A percentile compares a stretch with the other conserved stretches of the same genome.
Conservation (phyloP, 1,140 invertebrate species). For the Drosophila littoralis region DNA sequence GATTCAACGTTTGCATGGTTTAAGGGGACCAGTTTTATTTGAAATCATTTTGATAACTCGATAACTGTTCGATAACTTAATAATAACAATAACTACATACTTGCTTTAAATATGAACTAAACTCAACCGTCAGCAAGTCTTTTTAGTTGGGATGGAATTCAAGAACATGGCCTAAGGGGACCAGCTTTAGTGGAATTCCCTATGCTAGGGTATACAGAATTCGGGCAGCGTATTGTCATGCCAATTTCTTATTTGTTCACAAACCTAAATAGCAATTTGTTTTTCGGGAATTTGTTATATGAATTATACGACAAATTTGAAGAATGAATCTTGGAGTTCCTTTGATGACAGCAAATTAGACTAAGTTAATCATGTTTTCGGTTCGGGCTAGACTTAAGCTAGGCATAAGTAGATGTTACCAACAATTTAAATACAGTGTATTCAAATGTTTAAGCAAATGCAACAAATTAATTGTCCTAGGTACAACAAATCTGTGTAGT, state of each 20-base stretch:
- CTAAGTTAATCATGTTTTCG: constrained; percentile 31
- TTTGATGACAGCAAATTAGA: constrained; percentile 55
- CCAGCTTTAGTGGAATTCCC: too few relatives aligned
- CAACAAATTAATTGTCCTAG: constrained; percentile 13
- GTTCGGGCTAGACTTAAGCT: constrained; percentile 13
- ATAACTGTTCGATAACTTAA: too few relatives aligned
- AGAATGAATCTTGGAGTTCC: constrained; percentile 38
- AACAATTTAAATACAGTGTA: constrained; percentile 51
- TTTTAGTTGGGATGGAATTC: too few relatives aligned
- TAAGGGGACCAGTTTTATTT: constrained; percentile 61
- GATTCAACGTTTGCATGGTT: not conserved
- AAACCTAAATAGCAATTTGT: constrained; percentile 31
- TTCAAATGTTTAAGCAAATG: constrained; percentile 36
- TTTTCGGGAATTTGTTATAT: not conserved
- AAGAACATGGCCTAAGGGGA: too few relatives aligned
- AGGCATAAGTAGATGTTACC: constrained; percentile 14
- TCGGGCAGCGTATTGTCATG: too few relatives aligned
- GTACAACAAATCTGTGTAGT: constrained; percentile 18
- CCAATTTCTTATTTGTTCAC: constrained; percentile 15
- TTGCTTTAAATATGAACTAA: too few relatives aligned
- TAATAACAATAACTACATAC: too few relatives aligned
- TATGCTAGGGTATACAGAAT: too few relatives aligned
- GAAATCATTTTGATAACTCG: constrained; percentile 16
- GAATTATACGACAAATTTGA: not conserved
- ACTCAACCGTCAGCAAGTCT: too few relatives aligned